phyloP scores from a whole-genome alignment of 2,113 vertebrate species.

The Campylorhamphus procurvoides region DNA sequence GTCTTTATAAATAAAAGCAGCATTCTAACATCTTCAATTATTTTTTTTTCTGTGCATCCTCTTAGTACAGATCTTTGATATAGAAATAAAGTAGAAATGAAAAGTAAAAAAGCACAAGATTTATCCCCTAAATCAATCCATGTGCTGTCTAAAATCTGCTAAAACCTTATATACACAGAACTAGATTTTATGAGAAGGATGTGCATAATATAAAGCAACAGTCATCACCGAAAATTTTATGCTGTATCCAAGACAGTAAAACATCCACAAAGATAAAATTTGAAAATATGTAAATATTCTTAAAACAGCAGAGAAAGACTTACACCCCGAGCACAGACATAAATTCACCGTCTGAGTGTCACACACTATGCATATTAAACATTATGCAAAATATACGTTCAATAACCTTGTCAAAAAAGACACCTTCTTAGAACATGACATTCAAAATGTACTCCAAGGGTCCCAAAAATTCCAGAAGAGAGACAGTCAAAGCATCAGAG shows the following conservation, averaged over 20 bases:
- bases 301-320: not conserved
- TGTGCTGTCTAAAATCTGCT: not conserved
- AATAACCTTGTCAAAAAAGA: conserved; percentile 18
- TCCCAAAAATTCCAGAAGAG: not conserved
- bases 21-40: not conserved
- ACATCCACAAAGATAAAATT: not conserved
- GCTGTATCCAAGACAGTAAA: not conserved
- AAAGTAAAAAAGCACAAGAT: not conserved
- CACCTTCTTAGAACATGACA: not conserved
- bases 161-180: not conserved
- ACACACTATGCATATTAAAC: not conserved
- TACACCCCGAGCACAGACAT: not conserved
- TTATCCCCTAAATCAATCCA: not conserved
- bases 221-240: not conserved
- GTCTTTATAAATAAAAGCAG: not conserved
- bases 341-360: not conserved
- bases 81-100: not conserved
- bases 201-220: not conserved
- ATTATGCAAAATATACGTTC: not conserved
- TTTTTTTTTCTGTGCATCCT: not conserved
- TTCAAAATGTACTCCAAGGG: not conserved
- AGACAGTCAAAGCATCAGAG: not conserved
- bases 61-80: not conserved
- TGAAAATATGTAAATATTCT: not conserved
- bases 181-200: not conserved